Conservation (phyloP, 2,113 vertebrate genomes). For the Mormoops blainvillei region DNA sequence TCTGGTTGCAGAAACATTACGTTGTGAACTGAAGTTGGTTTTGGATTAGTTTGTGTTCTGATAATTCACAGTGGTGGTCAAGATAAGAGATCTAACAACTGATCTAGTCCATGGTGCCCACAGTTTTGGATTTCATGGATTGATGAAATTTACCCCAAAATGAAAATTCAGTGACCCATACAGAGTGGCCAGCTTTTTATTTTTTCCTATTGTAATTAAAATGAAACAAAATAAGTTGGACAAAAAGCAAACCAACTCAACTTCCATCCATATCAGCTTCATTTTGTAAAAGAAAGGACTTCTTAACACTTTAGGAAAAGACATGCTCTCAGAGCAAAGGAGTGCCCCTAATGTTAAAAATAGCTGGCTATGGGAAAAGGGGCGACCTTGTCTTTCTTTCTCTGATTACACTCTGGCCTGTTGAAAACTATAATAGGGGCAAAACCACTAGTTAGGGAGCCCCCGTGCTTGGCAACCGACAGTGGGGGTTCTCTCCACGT, state of each 20-base stretch:
- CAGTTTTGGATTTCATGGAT: background rate
- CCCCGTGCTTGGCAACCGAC: background rate
- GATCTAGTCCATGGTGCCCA: background rate
- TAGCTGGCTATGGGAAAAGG: background rate
- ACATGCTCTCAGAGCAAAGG: background rate
- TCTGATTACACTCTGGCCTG: background rate
- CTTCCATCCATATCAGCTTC: background rate
- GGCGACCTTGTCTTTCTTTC: background rate
- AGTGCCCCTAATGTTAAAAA: background rate
- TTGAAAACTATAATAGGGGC: background rate
- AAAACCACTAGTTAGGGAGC: background rate
- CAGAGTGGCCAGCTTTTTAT: background rate
- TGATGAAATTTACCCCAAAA: background rate
- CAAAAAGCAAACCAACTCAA: background rate
- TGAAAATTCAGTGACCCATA: background rate
- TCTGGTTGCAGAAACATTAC: background rate
- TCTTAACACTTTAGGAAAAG: background rate
- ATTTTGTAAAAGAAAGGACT: background rate
- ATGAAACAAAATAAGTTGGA: background rate
- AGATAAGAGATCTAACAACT: background rate
- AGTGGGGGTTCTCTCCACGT: background rate
- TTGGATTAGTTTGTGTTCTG: background rate
- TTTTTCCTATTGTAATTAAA: background rate
- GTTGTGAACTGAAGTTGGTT: background rate
- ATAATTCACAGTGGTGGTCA: background rate